Percentiles rank a stretch among this genome's conserved stretches.
These are phyloP conservation scores for Platycheirus rosarum DNA, from an alignment of 2,888 invertebrate species.

Conservation along the genomic window DNA sequence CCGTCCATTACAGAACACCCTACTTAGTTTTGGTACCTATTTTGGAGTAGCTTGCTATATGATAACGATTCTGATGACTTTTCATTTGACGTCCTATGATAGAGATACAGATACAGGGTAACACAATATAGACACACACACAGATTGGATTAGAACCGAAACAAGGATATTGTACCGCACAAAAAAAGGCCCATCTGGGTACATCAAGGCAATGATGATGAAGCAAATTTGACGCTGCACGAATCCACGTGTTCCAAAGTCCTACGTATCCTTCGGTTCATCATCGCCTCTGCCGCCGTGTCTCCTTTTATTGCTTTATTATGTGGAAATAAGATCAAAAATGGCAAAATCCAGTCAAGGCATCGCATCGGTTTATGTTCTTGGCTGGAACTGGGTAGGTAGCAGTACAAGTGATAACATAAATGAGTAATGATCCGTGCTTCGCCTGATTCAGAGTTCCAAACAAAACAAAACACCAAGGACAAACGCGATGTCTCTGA, in stretches of 20 bases:
- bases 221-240: background rate
- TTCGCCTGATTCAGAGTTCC: background rate
- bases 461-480: background rate
- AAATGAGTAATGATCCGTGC: constrained; percentile 24
- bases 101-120: too few relatives aligned
- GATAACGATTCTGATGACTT: constrained; percentile 14
- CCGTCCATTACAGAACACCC: background rate
- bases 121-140: background rate
- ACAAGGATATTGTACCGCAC: background rate
- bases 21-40: constrained; percentile 13
- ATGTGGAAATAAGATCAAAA: constrained; percentile 35
- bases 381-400: background rate
- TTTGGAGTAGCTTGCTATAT: background rate
- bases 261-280: background rate
- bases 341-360: constrained; percentile 2
- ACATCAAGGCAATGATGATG: background rate
- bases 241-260: background rate
- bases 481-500: background rate
- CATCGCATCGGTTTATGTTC: background rate
- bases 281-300: background rate
- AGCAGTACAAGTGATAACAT: constrained; percentile 1
- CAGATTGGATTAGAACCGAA: background rate
- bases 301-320: constrained; percentile 36
- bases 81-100: background rate
- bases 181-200: background rate